Evolutionary conservation across 2,888 invertebrate species (phyloP), one percentile per base, ranked within the genome.

Genomic region (Drosophila emarginata): DNA sequence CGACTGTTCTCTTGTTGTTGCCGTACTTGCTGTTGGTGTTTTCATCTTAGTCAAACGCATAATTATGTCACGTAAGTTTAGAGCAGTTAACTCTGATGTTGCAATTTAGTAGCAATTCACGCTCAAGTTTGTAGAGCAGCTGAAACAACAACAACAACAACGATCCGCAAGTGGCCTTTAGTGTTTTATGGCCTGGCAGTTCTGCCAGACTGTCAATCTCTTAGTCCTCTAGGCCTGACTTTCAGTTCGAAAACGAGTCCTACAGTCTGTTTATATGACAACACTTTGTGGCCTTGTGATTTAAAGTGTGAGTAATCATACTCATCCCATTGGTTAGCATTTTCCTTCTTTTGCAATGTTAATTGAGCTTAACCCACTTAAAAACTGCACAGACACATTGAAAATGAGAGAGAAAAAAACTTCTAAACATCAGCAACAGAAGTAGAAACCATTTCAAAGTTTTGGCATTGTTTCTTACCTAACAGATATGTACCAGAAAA

Each of bases 31-130:
- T 37, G 26, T 57, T 63, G 63, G 54, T 72, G 66, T 63, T 70
- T 70, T 56, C 79, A 72, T 74, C 69, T 78, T 84, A 87, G 89
- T 77, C 86, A 88, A 87, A 84, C 84, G 89, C 89, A 84, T 84
- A 84, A 84, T 84, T 84, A 84, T 89, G 88, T 84, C 83, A 84
- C 84, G 84, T 84, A 89, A 84, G 89, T 89, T 87, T 79, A 85
- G 79, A 87, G 88, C 82, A 88, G 83, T 84, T 84, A 88, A 81
- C 83, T 84, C 79, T 69, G 74, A 77, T 87, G 87, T 87, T 85
- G 89, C 89, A 87, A 84, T 88, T 73, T 77, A 88, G 85, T 80
- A 72, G 89, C 89, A 75, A 80, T 88, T 84, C 72, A 77, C 83
- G 79, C 70, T 73, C 73, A 76, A 80, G 67, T 73, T 67, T 74